Evolutionary conservation across 1,140 invertebrate genomes (phyloP), one percentile per base, ranked within the genome.

Genomic region (Glossosoma conforme): DNA sequence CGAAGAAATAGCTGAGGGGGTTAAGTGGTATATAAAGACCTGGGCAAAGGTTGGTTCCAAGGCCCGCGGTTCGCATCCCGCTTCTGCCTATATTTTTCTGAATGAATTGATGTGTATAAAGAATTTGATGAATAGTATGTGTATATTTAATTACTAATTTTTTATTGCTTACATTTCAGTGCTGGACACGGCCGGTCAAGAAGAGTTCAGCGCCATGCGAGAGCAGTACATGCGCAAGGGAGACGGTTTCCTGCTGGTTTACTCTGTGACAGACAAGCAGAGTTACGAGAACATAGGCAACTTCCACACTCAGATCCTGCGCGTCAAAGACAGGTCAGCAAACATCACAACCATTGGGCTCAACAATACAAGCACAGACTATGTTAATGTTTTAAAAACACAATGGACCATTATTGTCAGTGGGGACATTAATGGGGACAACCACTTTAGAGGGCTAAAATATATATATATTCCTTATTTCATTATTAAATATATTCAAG

Each of bases 151-250:
- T 28, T n/a, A 8, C n/a, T 28, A 8, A 8, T 28, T 28, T 28
- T 28, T 28, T 28, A n/a, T n/a, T n/a, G n/a, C n/a, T 21, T 24
- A 24, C 19, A 14, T 54, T 54, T 28, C 63, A 89, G 89, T 96
- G 18, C 70, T 95, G 45, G 91, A 95, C 65, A 96, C 92, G 22
- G 92, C 91, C 24, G 92, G 91, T 3, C 92, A 95, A 72, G 92
- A 94, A 64, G 91, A 95, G 75, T 95, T 94, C 69, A 89, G 87
- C 65, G 90, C 91, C 10, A 93, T 94, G 91, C 75, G 91, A 55
- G 92, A 96, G 71, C 92, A 95, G 70, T 95, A 95, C 65, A 93
- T 95, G 89, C 75, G 91, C 56, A 93, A 93, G 74, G 92, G 92
- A 18, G 91, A 95, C 70, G 92, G 92, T n/a, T 96, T 95, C 75